These are phyloP conservation scores for Synaphobranchus kaupii DNA, from an alignment of 2,797 vertebrate species.

Conservation along the genomic window DNA sequence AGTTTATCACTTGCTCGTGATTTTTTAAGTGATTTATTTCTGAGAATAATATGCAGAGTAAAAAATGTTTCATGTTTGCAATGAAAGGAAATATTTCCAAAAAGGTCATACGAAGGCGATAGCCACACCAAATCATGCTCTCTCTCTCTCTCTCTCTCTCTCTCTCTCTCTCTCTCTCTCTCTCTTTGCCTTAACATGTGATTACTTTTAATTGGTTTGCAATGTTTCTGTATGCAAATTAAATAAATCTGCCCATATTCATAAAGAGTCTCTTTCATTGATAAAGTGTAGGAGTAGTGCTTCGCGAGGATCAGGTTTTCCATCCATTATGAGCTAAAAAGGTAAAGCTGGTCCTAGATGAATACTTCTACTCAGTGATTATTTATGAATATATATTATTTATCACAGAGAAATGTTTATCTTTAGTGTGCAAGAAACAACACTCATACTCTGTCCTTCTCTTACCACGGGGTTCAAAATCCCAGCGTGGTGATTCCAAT, in stretches of 20 bases:
- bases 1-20: background rate
- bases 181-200: background rate
- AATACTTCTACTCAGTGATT: no score
- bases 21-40: background rate
- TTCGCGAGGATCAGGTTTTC: no score
- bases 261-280: no score
- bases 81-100: background rate
- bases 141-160: background rate
- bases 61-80: background rate
- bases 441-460: background rate
- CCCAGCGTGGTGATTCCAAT: background rate
- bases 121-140: background rate
- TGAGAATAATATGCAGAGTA: background rate
- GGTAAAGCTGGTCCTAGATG: no score
- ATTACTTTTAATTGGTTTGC: background rate
- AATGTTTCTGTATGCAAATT: background rate
- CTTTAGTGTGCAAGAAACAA: background rate
- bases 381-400: background rate
- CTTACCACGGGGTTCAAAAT: background rate
- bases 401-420: background rate
- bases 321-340: no score
- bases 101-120: background rate
- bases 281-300: no score
- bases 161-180: background rate
- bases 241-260: no score